Evolutionary conservation across 2,113 vertebrate genomes (phyloP).

Genomic region (Pogona vitticeps): DNA sequence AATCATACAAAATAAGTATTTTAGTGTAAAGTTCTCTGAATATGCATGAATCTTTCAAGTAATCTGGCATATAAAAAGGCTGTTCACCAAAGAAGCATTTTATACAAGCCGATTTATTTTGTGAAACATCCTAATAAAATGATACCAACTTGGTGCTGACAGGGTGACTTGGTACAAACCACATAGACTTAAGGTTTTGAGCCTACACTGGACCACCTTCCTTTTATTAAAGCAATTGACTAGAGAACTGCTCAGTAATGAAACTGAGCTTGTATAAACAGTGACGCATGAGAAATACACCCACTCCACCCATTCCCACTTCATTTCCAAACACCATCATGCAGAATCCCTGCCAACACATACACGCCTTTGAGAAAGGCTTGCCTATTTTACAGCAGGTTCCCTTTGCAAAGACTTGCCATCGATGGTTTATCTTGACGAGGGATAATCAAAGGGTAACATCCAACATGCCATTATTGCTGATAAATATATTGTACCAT

Average conservation of each 20-base stretch:
- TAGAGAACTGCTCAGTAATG: constrained; percentile 11
- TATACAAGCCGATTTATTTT: constrained; percentile 32
- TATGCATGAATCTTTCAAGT: not conserved
- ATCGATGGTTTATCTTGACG: not conserved
- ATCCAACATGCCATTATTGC: not conserved
- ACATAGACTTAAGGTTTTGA: not conserved
- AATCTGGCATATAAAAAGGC: not conserved
- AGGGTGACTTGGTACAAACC: not conserved
- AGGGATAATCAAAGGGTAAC: not conserved
- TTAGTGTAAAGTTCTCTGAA: too few species aligned
- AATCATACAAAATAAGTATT: too few species aligned
- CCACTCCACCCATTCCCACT: constrained; percentile 6
- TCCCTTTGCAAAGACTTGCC: not conserved
- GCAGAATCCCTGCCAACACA: constrained; percentile 14
- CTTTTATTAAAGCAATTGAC: constrained; percentile 25
- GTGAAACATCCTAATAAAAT: constrained; percentile 7
- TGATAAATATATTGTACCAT: not conserved
- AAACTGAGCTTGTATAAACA: constrained; percentile 39
- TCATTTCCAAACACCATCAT: not conserved
- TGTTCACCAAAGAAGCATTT: not conserved
- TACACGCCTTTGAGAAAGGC: not conserved
- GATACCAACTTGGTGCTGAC: constrained; percentile 19
- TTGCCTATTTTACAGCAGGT: constrained; percentile 1
- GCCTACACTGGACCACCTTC: constrained; percentile 5
- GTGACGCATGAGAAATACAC: constrained; percentile 3